phyloP scores from a whole-genome alignment of 2,888 invertebrate species.

The Melanchra persicariae region DNA sequence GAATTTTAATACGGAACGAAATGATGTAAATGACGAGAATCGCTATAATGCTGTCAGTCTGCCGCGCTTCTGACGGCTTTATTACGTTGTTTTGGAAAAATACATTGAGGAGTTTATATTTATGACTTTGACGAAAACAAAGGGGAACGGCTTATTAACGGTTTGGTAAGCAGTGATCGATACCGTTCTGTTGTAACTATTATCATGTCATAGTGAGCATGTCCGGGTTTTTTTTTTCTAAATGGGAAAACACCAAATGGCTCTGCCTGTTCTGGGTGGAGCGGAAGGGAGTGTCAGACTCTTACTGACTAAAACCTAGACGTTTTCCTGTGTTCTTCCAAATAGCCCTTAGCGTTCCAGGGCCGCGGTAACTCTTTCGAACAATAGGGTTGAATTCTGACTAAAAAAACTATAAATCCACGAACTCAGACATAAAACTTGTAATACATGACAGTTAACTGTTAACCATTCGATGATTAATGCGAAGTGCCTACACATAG shows the following conservation, averaged over 20 bases:
- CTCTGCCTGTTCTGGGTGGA: no score
- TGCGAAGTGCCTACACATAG: slow-evolving; percentile 20
- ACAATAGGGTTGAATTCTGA: no score
- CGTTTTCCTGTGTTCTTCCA: no score
- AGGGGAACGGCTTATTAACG: not conserved
- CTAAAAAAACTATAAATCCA: no score
- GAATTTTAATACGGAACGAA: slow-evolving; percentile 63
- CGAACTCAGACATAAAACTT: slow-evolving; percentile 6
- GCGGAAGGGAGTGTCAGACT: no score
- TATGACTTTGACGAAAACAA: not conserved
- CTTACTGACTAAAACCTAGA: no score
- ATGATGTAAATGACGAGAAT: slow-evolving; percentile 55
- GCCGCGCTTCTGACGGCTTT: slow-evolving; percentile 37
- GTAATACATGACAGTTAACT: slow-evolving; percentile 48
- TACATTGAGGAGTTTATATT: not conserved
- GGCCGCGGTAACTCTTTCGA: no score
- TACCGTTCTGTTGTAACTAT: not conserved
- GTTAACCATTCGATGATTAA: slow-evolving; percentile 48
- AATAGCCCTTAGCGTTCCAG: no score
- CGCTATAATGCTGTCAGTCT: slow-evolving; percentile 44
- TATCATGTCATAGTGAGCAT: not conserved
- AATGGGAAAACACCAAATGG: no score
- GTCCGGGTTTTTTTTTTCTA: no score
- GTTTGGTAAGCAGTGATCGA: not conserved
- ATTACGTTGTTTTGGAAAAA: slow-evolving; percentile 14